Percentiles rank a stretch among this genome's conserved stretches.
Conservation (phyloP, 2,888 invertebrate genomes). For the Chirona hameri region DNA sequence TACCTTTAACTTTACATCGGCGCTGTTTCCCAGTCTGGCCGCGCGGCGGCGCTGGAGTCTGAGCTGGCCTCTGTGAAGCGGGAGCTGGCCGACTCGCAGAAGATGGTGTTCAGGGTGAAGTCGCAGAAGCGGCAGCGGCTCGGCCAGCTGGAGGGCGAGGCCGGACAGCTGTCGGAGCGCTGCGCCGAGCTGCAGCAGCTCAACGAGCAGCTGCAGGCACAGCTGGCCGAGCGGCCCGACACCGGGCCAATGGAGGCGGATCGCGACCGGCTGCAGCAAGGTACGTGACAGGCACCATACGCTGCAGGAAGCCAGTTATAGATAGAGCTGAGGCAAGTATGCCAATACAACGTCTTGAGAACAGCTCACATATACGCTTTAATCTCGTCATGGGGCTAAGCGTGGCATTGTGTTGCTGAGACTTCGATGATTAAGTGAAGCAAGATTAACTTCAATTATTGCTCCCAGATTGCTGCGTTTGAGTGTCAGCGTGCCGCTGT, state of each 20-base stretch:
- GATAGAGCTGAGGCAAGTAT: too few relatives aligned
- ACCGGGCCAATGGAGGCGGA: neutral
- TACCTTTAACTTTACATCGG: too few relatives aligned
- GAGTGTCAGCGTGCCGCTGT: too few relatives aligned
- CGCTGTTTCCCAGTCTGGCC: neutral
- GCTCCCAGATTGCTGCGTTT: too few relatives aligned
- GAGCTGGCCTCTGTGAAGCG: constrained; percentile 49
- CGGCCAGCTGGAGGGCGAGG: neutral
- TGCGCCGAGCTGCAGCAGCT: constrained; percentile 13
- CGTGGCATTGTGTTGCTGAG: too few relatives aligned
- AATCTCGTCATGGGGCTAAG: too few relatives aligned
- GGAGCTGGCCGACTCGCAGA: constrained; percentile 44
- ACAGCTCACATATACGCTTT: too few relatives aligned
- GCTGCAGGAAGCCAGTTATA: too few relatives aligned
- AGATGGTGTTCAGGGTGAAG: constrained; percentile 45
- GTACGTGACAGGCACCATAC: neutral
- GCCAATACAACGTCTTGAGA: too few relatives aligned
- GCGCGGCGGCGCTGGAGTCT: constrained; percentile 8
- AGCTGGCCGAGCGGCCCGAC: neutral
- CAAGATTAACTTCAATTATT: too few relatives aligned
- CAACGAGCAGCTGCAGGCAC: neutral
- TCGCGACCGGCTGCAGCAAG: neutral
- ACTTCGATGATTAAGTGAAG: too few relatives aligned
- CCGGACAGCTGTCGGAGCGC: neutral
- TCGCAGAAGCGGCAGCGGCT: constrained; percentile 23